A percentile compares a stretch with the other conserved stretches of the same genome.
These are phyloP conservation scores for sheep (Ovis aries) DNA, from an alignment of 2,113 vertebrate genomes.

Conservation along the genomic window ARS-UI_Ramb_v3.0 NC_056061.1:14677501-14678000, in stretches of 20 bases:
- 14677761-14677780: neutral
- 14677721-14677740: neutral
- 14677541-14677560: neutral
- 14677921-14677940: neutral
- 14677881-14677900: neutral
- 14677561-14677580: neutral
- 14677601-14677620: neutral
- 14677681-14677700: neutral
- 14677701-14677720: neutral
- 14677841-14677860: neutral
- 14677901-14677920: neutral
- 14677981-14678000: neutral
- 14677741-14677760: neutral
- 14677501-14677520: neutral
- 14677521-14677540: neutral
- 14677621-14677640: neutral
- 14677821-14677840: neutral
- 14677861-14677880: neutral
- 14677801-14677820: neutral
- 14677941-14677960: neutral
- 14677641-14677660: neutral
- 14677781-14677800: neutral
- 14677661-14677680: neutral
- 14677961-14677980: neutral
- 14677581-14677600: neutral